Percentiles rank a stretch among this genome's conserved stretches.
Conservation (phyloP, 35 echinoderm and acorn worm genomes). For the Ptychodera flava region DNA sequence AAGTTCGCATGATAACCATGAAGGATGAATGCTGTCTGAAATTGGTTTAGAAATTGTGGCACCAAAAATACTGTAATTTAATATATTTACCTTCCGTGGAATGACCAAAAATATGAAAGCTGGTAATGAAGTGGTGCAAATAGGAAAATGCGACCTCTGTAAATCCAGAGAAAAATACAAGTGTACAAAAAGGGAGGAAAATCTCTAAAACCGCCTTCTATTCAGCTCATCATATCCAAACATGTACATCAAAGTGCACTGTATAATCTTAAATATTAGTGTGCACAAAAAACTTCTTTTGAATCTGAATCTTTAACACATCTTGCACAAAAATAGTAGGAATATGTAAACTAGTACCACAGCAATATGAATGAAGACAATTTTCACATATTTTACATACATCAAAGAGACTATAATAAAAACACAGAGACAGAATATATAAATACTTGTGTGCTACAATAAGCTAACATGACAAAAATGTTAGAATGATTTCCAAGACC, state of each 20-base stretch:
- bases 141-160: not conserved
- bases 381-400: not conserved
- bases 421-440: not conserved
- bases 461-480: too few relatives aligned
- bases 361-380: not conserved
- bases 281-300: too few relatives aligned
- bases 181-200: not conserved
- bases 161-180: conserved; percentile 2
- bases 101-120: conserved; percentile 1
- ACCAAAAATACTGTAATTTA: conserved; percentile 2
- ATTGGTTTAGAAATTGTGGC: not conserved
- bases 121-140: not conserved
- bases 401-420: not conserved
- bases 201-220: not conserved
- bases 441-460: not conserved
- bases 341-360: not conserved
- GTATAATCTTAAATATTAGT: not conserved
- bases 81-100: not conserved
- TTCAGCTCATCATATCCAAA: not conserved
- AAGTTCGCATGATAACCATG: not conserved
- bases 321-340: not conserved
- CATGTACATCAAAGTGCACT: not conserved
- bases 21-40: not conserved
- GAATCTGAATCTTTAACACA: not conserved
- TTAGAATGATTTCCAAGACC: too few relatives aligned